Evolutionary conservation across 2,888 invertebrate species (phyloP).

Genomic region (Machimus rusticus): DNA sequence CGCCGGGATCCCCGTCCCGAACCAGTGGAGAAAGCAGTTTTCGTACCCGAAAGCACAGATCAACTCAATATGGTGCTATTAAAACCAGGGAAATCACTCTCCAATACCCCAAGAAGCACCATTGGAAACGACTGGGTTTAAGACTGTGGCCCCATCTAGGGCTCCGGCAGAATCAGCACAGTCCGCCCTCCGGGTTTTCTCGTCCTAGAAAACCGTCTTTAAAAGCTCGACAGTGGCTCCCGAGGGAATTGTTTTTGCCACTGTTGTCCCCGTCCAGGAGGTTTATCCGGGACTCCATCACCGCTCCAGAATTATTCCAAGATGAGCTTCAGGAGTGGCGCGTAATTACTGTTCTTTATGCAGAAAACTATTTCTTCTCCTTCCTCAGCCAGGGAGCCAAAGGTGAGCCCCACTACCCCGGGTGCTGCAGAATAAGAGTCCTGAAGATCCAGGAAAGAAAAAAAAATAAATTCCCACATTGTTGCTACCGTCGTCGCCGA

Average conservation of each 20-base stretch:
- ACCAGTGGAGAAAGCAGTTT: not conserved
- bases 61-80: not conserved
- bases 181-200: not conserved
- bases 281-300: not conserved
- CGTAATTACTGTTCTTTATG: constrained; percentile 2
- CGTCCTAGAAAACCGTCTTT: not conserved
- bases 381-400: not conserved
- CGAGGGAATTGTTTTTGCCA: not conserved
- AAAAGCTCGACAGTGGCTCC: not conserved
- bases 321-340: not conserved
- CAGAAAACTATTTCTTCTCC: not conserved
- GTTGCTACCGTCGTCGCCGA: not conserved
- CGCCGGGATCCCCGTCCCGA: not conserved
- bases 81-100: not conserved
- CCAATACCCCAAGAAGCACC: not conserved
- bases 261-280: not conserved
- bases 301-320: not conserved
- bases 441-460: not conserved
- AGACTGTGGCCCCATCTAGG: not conserved
- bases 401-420: not conserved
- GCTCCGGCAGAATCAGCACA: not conserved
- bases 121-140: not conserved
- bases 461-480: not conserved
- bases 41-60: constrained; percentile 1
- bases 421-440: not conserved